phyloP scores from a whole-genome alignment of 92 coral and sea anemone genomes.

The Paragorgia papillata region DNA sequence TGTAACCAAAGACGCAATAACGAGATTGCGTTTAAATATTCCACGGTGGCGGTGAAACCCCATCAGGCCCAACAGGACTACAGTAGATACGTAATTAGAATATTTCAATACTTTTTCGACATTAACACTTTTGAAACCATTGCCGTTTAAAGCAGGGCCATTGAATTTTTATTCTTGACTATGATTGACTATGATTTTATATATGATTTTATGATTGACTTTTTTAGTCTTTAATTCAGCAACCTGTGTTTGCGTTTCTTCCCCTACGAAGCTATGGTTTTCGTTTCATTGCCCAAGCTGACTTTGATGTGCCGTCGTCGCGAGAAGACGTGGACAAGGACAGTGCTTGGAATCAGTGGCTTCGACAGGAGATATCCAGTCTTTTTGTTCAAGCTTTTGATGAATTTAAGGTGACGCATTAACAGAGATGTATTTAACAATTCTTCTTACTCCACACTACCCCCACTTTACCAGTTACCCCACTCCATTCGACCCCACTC shows the following conservation, averaged over 20 bases:
- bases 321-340: constrained; percentile 90
- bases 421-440: neutral
- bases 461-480: neutral
- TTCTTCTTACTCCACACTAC: neutral
- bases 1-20: no score
- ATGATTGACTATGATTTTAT: no score
- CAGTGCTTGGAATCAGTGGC: constrained; percentile 94
- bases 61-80: no score
- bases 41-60: no score
- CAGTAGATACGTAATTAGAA: no score
- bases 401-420: constrained; percentile 68
- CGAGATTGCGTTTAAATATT: no score
- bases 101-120: no score
- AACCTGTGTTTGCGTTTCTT: constrained; percentile 87
- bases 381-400: constrained; percentile 81
- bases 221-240: constrained; percentile 67
- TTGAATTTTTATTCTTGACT: no score
- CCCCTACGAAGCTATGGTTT: constrained; percentile 90
- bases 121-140: no score
- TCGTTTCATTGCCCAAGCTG: constrained; percentile 91
- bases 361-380: constrained; percentile 78
- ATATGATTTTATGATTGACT: neutral
- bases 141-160: no score
- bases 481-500: no score
- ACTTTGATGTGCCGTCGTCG: constrained; percentile 93